A percentile compares a stretch with the other conserved stretches of the same genome.
phyloP scores from a whole-genome alignment of 37 sponge, comb jelly and placozoan species.

The Tethya wilhelma region DNA sequence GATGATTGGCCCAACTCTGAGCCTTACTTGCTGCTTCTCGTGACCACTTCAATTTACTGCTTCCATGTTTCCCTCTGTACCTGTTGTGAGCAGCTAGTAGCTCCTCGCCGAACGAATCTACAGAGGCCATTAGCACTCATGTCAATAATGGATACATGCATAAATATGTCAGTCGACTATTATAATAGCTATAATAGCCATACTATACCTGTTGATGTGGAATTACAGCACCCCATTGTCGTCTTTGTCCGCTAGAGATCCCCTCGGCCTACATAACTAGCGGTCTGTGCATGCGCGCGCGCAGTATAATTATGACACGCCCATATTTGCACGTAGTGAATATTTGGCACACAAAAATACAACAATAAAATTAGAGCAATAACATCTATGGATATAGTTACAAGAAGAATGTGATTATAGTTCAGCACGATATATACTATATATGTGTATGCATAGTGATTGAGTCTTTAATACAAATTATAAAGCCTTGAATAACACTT shows the following conservation, averaged over 20 bases:
- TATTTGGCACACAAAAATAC: neutral
- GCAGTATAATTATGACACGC: too few species aligned
- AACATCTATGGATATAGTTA: neutral
- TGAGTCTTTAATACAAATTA: neutral
- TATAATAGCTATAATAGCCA: too few species aligned
- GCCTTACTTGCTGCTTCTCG: slow-evolving; percentile 62
- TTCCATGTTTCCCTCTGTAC: slow-evolving; percentile 73
- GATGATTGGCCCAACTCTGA: slow-evolving; percentile 81
- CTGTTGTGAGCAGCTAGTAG: slow-evolving; percentile 76
- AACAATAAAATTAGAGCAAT: neutral
- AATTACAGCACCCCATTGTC: too few species aligned
- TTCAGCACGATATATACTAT: neutral
- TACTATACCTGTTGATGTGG: too few species aligned
- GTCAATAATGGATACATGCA: too few species aligned
- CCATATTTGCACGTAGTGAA: neutral
- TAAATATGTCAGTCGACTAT: too few species aligned
- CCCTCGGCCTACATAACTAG: too few species aligned
- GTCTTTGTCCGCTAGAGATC: too few species aligned
- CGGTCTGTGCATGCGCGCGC: too few species aligned
- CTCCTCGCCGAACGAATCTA: slow-evolving; percentile 60
- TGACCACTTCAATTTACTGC: slow-evolving; percentile 71
- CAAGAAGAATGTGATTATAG: neutral
- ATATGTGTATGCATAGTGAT: neutral
- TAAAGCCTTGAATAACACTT: slow-evolving; percentile 38
- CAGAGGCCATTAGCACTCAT: too few species aligned